Conservation (phyloP, 35 echinoderm and acorn worm species). For the Lytechinus variegatus region DNA sequence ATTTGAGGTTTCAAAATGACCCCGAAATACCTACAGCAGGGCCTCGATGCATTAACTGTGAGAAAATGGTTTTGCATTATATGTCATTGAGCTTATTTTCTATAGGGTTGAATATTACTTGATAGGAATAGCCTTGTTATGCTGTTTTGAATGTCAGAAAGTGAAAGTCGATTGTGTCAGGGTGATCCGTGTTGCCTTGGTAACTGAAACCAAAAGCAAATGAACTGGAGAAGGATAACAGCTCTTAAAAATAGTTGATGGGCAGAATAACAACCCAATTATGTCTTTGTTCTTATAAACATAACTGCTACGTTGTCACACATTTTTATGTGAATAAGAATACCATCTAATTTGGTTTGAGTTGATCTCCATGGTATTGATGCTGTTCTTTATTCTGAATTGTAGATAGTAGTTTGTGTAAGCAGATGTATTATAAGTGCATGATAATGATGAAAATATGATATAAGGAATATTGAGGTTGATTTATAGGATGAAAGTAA, state of each 20-base stretch:
- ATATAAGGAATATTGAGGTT: no score
- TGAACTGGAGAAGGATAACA: neutral
- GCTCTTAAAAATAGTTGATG: neutral
- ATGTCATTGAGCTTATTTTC: neutral
- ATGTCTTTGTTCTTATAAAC: neutral
- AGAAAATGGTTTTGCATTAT: neutral
- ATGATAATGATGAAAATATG: no score
- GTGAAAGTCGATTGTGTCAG: neutral
- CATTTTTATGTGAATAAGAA: no score
- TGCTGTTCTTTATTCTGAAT: no score
- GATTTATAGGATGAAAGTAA: no score
- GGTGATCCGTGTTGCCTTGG: neutral
- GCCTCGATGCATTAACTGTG: neutral
- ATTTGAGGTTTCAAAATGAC: neutral
- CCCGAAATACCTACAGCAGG: neutral
- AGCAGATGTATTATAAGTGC: no score
- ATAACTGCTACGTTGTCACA: no score
- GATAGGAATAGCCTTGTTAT: neutral
- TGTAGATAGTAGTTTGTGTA: no score
- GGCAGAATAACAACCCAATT: neutral
- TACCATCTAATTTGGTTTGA: no score
- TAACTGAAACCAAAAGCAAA: neutral
- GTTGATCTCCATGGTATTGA: no score
- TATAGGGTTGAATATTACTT: neutral
- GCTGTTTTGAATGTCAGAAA: slow-evolving; percentile 3